A percentile compares a stretch with the other conserved stretches of the same genome.
These are phyloP conservation scores for Jacana jacana DNA, from an alignment of 2,113 vertebrate species.

Conservation along the genomic window DNA sequence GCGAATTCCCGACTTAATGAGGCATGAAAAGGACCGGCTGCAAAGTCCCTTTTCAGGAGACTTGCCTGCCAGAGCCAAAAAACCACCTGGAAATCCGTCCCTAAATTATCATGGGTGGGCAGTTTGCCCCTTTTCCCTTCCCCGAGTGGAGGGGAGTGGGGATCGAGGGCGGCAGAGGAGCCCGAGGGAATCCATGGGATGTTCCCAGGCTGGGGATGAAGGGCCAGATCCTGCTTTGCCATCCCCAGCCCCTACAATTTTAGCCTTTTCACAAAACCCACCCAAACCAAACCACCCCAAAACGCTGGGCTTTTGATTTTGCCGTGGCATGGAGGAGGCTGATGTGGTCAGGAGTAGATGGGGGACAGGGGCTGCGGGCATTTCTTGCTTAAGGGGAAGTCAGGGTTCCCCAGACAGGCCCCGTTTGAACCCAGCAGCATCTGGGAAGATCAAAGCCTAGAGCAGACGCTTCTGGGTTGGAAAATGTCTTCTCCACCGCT, in stretches of 20 bases:
- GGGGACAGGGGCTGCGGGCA: not conserved
- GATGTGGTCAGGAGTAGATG: not conserved
- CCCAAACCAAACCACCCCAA: no score
- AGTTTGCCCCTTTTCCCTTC: not conserved
- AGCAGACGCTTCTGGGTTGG: not conserved
- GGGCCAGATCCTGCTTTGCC: not conserved
- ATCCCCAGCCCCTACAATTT: not conserved
- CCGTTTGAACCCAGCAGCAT: not conserved
- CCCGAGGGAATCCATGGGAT: not conserved
- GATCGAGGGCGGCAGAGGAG: fast-evolving
- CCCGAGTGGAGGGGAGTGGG: not conserved
- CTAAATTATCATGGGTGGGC: not conserved
- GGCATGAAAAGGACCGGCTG: slow-evolving; percentile 1
- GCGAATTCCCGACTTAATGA: slow-evolving; percentile 49
- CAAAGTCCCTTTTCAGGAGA: not conserved
- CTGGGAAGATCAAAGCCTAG: slow-evolving; percentile 59
- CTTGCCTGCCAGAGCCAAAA: not conserved
- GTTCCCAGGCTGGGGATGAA: not conserved
- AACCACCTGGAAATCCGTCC: not conserved
- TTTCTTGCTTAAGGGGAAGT: not conserved
- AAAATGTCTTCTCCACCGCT: not conserved
- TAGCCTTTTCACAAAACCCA: not conserved
- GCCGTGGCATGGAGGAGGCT: not conserved
- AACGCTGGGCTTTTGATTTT: not conserved
- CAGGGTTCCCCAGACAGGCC: not conserved